Base-by-base conservation (phyloP, 2,888 invertebrate species). In the Eupeodes luniger region DNA sequence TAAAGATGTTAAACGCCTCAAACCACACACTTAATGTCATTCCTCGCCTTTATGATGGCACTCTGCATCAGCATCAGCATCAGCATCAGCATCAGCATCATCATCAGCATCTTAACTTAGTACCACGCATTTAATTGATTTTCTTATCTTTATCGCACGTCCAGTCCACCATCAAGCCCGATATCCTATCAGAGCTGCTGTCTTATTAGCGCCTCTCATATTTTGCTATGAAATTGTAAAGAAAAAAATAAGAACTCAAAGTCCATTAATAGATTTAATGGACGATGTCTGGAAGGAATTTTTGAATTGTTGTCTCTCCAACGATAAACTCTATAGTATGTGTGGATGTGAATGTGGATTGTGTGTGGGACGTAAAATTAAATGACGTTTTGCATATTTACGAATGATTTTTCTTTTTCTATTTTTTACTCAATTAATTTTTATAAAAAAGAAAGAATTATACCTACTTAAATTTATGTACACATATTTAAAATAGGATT, bases 91-190 rank as follows among this genome's bases (percentile, higher is more conserved):
- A 69, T 75, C 78, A n/a, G n/a, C n/a, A 3, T 27, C 27, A 27
- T 1, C 40, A 40, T 40, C 72, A 78, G 67, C 74, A 69, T 75
- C 78, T 75, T 27, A 55, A 64, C 78, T 76, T 51, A 11, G 55
- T 53, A 69, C 78, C 78, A 69, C 67, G 77, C 76, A 82, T 79
- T 86, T 86, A 86, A 86, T 86, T 86, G 86, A 86, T 86, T 82
- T 86, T 70, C 86, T 86, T 86, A 86, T 86, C 86, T 82, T 75
- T 75, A 86, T 86, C 82, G 82, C 40, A 44, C 82, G 82, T 82
- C 82, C 59, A 82, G 69, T 78, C 69, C 67, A 69, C 53, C 47
- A 66, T 40, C 70, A 62, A 81, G 55, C 11, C 82, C 51, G 77
- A 81, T 81, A 85, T 67, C 70, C 7, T 61, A 19, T 49, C 70